These are phyloP conservation scores for Biston stratarius DNA, from an alignment of 2,888 invertebrate species.

Conservation along the genomic window DNA sequence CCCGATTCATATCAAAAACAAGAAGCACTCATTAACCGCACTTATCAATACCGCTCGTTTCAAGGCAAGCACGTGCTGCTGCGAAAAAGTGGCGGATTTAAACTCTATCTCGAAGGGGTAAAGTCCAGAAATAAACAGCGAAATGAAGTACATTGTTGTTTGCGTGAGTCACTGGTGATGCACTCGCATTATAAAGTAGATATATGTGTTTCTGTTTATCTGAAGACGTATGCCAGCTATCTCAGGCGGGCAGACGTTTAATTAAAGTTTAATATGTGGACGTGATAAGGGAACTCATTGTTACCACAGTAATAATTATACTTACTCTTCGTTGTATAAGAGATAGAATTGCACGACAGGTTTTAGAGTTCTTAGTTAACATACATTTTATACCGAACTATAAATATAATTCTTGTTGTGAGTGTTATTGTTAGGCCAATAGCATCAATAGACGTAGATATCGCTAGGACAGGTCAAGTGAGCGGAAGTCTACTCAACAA, in stretches of 20 bases:
- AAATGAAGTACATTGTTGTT: conserved; percentile 58
- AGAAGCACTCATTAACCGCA: conserved; percentile 59
- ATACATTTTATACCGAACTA: neutral
- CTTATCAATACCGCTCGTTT: conserved; percentile 62
- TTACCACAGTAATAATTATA: neutral
- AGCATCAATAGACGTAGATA: neutral
- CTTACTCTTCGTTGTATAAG: conserved; percentile 8
- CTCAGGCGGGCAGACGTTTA: conserved; percentile 41
- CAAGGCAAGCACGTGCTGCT: conserved; percentile 66
- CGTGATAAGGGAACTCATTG: conserved; percentile 28
- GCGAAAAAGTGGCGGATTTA: conserved; percentile 19
- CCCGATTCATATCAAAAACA: conserved; percentile 49
- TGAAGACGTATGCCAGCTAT: conserved; percentile 47
- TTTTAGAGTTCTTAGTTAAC: too few species aligned
- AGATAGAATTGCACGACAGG: conserved; percentile 1
- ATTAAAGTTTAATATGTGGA: conserved; percentile 38
- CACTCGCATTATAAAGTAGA: conserved; percentile 57
- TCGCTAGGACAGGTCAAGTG: neutral
- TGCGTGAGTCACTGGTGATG: conserved; percentile 67
- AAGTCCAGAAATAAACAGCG: conserved; percentile 30
- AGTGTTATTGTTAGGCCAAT: neutral
- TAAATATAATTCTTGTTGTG: neutral
- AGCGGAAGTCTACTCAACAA: neutral
- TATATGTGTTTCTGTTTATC: conserved; percentile 57
- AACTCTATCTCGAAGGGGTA: conserved; percentile 36